A percentile compares a stretch with the other conserved stretches of the same genome.
phyloP scores from a whole-genome alignment of 2,113 vertebrate genomes.

The Heterotilapia buettikoferi region DNA sequence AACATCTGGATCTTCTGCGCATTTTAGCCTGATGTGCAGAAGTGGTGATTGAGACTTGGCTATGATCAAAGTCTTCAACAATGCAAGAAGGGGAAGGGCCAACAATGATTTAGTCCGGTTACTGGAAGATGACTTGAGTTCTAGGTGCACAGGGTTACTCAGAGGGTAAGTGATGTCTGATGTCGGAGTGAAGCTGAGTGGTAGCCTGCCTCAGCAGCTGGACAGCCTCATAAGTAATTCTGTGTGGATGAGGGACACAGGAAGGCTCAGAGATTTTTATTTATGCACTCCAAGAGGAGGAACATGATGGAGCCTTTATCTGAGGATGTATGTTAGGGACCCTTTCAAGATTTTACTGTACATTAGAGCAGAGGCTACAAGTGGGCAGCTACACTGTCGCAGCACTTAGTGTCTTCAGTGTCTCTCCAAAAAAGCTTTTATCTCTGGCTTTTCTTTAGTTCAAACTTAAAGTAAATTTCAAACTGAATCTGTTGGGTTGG shows the following conservation, averaged over 20 bases:
- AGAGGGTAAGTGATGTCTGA: constrained; percentile 40
- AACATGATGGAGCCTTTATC: constrained; percentile 9
- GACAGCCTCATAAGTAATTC: constrained; percentile 44
- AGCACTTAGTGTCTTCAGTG: not conserved
- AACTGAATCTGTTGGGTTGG: not conserved
- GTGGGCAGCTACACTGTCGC: not conserved
- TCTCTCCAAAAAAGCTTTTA: not conserved
- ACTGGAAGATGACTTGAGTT: constrained; percentile 41
- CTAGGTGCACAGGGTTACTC: constrained; percentile 41
- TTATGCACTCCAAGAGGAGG: constrained; percentile 30
- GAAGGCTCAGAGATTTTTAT: constrained; percentile 28
- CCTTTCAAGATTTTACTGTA: not conserved
- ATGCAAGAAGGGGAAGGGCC: constrained; percentile 12
- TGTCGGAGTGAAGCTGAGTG: constrained; percentile 25
- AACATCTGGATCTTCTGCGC: not conserved
- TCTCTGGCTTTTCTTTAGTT: not conserved
- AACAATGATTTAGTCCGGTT: constrained; percentile 36
- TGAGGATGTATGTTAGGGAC: constrained; percentile 15
- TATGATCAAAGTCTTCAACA: constrained; percentile 48
- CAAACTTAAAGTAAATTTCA: not conserved
- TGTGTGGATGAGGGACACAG: constrained; percentile 22
- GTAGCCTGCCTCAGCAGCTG: constrained; percentile 39
- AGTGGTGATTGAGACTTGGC: constrained; percentile 18
- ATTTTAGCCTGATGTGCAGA: constrained; percentile 30
- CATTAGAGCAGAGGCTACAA: not conserved